Percentiles rank a stretch among this genome's conserved stretches.
phyloP scores from a whole-genome alignment of 2,797 vertebrate species.

The Bothrops alternatus region DNA sequence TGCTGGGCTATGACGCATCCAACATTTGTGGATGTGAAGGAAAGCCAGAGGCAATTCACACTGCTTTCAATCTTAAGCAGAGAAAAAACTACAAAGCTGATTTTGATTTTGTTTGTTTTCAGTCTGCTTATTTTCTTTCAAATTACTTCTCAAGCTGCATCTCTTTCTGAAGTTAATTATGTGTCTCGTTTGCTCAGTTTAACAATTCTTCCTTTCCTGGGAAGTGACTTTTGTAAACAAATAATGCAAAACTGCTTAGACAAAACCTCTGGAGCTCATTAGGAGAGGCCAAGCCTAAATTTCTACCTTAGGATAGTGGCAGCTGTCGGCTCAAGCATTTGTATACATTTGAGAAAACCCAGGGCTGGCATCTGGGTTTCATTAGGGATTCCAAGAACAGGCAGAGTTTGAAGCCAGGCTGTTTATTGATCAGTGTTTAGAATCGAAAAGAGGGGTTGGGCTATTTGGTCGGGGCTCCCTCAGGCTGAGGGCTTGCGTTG shows the following conservation, averaged over 20 bases:
- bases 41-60: not conserved
- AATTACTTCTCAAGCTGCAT: conserved; percentile 65
- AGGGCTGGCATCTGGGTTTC: conserved; percentile 53
- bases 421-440: conserved; percentile 28
- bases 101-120: conserved; percentile 54
- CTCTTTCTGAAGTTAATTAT: conserved; percentile 60
- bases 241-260: conserved; percentile 63
- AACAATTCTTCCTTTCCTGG: conserved; percentile 60
- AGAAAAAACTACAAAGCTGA: conserved; percentile 60
- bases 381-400: conserved; percentile 52
- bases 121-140: conserved; percentile 54
- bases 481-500: conserved; percentile 1
- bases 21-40: not conserved
- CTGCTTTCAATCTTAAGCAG: not conserved
- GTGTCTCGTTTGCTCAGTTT: conserved; percentile 61
- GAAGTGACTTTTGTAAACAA: conserved; percentile 70
- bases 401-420: conserved; percentile 23
- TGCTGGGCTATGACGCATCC: not conserved
- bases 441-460: conserved; percentile 18
- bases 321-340: conserved; percentile 61
- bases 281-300: conserved; percentile 57
- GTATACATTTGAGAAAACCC: conserved; percentile 42
- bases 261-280: conserved; percentile 67
- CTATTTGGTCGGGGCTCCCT: not conserved
- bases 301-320: conserved; percentile 54